A percentile compares a stretch with the other conserved stretches of the same genome.
Evolutionary conservation across 2,113 vertebrate genomes (phyloP).

Genomic region (Hippocampus zosterae): DNA sequence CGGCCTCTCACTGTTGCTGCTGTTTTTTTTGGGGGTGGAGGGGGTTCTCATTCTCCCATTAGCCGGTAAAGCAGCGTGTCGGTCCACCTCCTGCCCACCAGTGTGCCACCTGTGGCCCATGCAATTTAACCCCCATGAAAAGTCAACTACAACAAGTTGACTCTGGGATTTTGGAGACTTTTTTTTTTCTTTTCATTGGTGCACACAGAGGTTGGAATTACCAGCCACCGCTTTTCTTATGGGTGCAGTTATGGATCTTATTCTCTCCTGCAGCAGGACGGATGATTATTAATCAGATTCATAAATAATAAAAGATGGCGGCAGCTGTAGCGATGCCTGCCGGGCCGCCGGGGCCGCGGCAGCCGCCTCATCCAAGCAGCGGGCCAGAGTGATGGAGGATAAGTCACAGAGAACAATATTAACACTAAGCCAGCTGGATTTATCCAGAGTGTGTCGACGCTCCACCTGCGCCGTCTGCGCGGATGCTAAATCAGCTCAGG

Average conservation of each 20-base stretch:
- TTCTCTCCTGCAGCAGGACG: slow-evolving; percentile 41
- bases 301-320: slow-evolving; percentile 70
- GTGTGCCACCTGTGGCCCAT: slow-evolving; percentile 10
- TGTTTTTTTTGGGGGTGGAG: not conserved
- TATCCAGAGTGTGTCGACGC: slow-evolving; percentile 34
- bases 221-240: slow-evolving; percentile 36
- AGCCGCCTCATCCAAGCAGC: slow-evolving; percentile 22
- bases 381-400: slow-evolving; percentile 32
- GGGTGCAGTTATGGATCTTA: slow-evolving; percentile 50
- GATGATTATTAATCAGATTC: slow-evolving; percentile 67
- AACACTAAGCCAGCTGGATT: slow-evolving; percentile 53
- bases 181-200: slow-evolving; percentile 2
- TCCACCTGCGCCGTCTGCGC: slow-evolving; percentile 25
- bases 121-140: slow-evolving; percentile 38
- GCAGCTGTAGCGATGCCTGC: slow-evolving; percentile 29
- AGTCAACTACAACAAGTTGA: slow-evolving; percentile 41
- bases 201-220: slow-evolving; percentile 46
- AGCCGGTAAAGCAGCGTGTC: not conserved
- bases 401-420: slow-evolving; percentile 48
- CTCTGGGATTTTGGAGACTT: slow-evolving; percentile 13
- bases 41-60: not conserved
- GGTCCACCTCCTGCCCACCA: not conserved
- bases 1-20: not conserved
- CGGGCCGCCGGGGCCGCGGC: slow-evolving; percentile 37
- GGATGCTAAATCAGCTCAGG: slow-evolving; percentile 30